Conservation (phyloP, 2,888 invertebrate species). For the Drosophila maculinotata region DNA sequence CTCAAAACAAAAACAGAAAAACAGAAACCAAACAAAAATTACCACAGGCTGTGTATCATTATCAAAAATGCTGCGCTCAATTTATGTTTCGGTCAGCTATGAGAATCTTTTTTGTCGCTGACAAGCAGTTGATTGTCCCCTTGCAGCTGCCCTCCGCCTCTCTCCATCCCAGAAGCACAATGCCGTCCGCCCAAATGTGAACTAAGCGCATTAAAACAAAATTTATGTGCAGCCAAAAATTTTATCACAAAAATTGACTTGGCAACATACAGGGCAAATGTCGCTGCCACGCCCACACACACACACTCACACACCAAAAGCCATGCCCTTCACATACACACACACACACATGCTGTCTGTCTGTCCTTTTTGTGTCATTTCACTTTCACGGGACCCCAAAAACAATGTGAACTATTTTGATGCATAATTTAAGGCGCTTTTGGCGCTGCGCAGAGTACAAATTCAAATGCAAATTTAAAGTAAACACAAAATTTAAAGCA, state of each 20-base stretch:
- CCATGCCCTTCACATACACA: constrained; percentile 1
- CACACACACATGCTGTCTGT: not conserved
- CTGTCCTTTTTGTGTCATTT: constrained; percentile 44
- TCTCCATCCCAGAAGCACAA: not conserved
- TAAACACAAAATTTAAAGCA: constrained; percentile 34
- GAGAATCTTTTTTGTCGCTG: constrained; percentile 13
- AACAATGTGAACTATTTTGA: constrained; percentile 52
- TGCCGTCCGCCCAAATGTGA: constrained; percentile 35
- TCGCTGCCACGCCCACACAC: constrained; percentile 46
- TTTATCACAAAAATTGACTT: constrained; percentile 69
- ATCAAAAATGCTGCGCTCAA: constrained; percentile 65
- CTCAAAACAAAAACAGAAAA: constrained; percentile 13
- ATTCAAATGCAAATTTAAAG: constrained; percentile 58
- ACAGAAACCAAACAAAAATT: constrained; percentile 28
- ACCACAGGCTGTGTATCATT: constrained; percentile 54
- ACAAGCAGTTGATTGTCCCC: constrained; percentile 27
- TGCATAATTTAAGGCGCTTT: constrained; percentile 66
- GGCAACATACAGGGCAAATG: constrained; percentile 53
- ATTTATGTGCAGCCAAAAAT: constrained; percentile 68
- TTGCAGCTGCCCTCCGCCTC: not conserved
- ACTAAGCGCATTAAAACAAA: constrained; percentile 73
- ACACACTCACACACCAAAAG: not conserved
- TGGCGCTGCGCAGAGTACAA: constrained; percentile 9
- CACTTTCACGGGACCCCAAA: constrained; percentile 55
- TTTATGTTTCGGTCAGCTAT: constrained; percentile 58